Evolutionary conservation across 2,113 vertebrate species (phyloP).

Genomic region (Panthera leo): DNA sequence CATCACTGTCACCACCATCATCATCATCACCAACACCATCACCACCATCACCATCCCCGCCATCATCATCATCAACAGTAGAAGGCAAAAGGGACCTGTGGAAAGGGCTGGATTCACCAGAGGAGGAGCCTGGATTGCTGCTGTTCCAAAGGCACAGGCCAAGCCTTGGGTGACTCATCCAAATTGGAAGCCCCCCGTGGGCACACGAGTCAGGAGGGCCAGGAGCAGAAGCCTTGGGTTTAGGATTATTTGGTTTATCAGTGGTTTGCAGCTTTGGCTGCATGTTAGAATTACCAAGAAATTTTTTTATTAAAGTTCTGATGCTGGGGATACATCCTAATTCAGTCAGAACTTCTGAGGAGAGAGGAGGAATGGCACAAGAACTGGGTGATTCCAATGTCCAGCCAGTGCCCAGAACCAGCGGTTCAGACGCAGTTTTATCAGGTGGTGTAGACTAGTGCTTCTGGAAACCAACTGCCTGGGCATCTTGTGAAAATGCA

Average conservation of each 20-base stretch:
- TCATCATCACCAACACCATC: rapidly evolving
- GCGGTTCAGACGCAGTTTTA: background rate
- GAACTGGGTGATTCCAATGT: background rate
- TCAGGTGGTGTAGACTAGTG: background rate
- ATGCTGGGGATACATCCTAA: background rate
- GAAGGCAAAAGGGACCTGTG: background rate
- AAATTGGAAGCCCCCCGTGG: background rate
- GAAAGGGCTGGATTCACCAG: background rate
- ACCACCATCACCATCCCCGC: rapidly evolving
- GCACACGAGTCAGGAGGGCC: background rate
- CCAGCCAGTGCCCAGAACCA: background rate
- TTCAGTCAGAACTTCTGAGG: background rate
- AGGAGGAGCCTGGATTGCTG: background rate
- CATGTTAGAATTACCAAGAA: background rate
- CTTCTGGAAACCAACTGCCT: background rate
- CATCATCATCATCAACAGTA: background rate
- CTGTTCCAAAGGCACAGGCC: background rate
- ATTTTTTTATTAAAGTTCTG: background rate
- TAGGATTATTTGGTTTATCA: background rate
- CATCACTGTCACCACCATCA: too few species aligned
- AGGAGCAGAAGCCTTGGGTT: background rate
- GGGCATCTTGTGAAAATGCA: background rate
- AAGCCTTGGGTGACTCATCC: background rate
- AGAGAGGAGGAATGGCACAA: background rate
- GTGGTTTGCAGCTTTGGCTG: background rate